phyloP scores from a whole-genome alignment of 2,888 invertebrate species.

The Diaprepes abbreviatus region DNA sequence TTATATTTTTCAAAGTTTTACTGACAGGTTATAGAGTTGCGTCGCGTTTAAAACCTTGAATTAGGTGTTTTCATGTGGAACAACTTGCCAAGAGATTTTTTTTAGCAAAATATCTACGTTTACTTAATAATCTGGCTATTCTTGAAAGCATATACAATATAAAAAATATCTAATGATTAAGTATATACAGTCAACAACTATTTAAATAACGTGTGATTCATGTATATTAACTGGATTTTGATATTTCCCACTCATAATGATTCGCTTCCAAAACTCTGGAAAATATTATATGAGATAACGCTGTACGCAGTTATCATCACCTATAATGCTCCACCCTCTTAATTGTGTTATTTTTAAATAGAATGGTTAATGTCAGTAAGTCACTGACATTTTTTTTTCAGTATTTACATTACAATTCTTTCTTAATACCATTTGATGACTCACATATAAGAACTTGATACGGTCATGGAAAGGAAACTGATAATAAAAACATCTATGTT shows the following conservation, averaged over 20 bases:
- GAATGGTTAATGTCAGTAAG: too few relatives aligned
- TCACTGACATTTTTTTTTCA: too few relatives aligned
- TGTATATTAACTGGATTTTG: background rate
- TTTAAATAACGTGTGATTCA: constrained; percentile 14
- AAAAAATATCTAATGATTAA: constrained; percentile 10
- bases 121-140: constrained; percentile 1
- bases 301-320: too few relatives aligned
- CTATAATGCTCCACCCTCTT: too few relatives aligned
- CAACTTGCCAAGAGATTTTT: constrained; percentile 13
- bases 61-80: constrained; percentile 4
- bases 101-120: constrained; percentile 10
- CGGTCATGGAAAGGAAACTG: too few relatives aligned
- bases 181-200: constrained; percentile 1
- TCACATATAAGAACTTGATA: too few relatives aligned
- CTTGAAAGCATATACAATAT: constrained; percentile 1
- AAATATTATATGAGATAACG: background rate
- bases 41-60: constrained; percentile 3
- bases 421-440: too few relatives aligned
- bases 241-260: background rate
- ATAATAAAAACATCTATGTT: too few relatives aligned
- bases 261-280: constrained; percentile 10
- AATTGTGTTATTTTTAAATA: too few relatives aligned
- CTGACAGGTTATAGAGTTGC: background rate
- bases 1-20: constrained; percentile 2
- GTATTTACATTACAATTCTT: too few relatives aligned